Conservation (phyloP, 2,797 vertebrate genomes). For the Acrocephalus scirpaceus region DNA sequence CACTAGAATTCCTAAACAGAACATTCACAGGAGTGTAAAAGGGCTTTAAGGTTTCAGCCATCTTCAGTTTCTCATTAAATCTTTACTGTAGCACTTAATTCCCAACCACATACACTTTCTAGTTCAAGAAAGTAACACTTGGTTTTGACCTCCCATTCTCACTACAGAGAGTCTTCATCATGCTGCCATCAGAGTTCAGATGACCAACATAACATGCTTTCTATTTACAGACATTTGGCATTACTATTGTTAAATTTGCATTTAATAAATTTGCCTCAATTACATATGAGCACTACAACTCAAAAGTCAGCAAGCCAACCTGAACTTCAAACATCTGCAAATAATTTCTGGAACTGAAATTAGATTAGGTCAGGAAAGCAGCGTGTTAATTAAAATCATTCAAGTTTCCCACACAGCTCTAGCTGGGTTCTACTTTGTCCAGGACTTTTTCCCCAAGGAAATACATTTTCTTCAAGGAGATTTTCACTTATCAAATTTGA, state of each 20-base stretch:
- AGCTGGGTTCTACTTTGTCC: background rate
- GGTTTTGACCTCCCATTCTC: background rate
- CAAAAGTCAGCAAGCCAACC: background rate
- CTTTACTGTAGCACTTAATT: constrained; percentile 23
- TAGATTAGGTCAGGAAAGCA: background rate
- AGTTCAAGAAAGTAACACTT: background rate
- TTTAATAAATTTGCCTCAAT: background rate
- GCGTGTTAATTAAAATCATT: background rate
- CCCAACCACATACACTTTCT: background rate
- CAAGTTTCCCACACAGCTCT: background rate
- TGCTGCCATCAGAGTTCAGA: background rate
- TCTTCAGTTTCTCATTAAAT: constrained; percentile 11
- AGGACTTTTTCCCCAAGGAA: background rate
- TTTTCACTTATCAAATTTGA: background rate
- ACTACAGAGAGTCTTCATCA: background rate
- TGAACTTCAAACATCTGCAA: constrained; percentile 25
- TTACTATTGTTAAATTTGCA: background rate
- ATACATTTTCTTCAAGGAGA: background rate
- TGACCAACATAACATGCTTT: background rate
- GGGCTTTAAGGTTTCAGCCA: background rate
- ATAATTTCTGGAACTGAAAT: background rate
- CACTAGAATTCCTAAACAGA: background rate
- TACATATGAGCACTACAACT: background rate
- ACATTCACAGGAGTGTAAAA: background rate
- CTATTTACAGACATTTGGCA: background rate